Conservation (phyloP, 2,797 vertebrate species). For the Mallotus villosus region DNA sequence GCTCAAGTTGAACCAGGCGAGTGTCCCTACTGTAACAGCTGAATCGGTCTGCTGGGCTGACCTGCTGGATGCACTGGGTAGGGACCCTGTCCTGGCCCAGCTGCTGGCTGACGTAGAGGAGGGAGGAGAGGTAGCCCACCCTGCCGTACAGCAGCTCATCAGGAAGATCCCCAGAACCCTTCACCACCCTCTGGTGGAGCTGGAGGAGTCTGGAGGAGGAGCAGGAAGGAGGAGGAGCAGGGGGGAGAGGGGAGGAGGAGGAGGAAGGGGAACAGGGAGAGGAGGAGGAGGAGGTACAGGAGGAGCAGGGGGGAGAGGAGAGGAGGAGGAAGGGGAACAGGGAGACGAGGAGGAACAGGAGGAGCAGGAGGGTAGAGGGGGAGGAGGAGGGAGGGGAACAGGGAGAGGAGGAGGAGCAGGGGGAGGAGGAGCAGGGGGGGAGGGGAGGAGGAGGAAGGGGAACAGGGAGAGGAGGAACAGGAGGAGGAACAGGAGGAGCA, state of each 20-base stretch:
- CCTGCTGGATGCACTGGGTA: slow-evolving; percentile 88
- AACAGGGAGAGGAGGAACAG: no score
- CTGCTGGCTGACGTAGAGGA: slow-evolving; percentile 92
- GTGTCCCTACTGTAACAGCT: background rate
- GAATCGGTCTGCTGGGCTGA: slow-evolving; percentile 41
- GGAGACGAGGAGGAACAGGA: no score
- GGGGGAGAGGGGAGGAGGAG: background rate
- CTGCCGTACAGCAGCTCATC: slow-evolving; percentile 92
- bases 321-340: no score
- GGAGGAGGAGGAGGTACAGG: background rate
- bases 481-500: no score
- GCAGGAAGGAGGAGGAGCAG: background rate
- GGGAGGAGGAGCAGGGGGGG: no score
- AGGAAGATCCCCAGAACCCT: slow-evolving; percentile 76
- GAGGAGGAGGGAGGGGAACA: no score
- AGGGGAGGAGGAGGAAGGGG: no score
- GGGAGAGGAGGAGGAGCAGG: no score
- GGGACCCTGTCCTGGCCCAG: slow-evolving; percentile 87
- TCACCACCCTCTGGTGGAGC: slow-evolving; percentile 74
- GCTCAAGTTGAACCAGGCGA: background rate
- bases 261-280: background rate
- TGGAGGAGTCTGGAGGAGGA: slow-evolving; percentile 81
- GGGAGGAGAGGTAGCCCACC: slow-evolving; percentile 87
- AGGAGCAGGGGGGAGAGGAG: background rate
- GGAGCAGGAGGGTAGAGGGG: no score